Base-by-base conservation (phyloP, 2,113 vertebrate species). In the Herpetotheres cachinnans region DNA sequence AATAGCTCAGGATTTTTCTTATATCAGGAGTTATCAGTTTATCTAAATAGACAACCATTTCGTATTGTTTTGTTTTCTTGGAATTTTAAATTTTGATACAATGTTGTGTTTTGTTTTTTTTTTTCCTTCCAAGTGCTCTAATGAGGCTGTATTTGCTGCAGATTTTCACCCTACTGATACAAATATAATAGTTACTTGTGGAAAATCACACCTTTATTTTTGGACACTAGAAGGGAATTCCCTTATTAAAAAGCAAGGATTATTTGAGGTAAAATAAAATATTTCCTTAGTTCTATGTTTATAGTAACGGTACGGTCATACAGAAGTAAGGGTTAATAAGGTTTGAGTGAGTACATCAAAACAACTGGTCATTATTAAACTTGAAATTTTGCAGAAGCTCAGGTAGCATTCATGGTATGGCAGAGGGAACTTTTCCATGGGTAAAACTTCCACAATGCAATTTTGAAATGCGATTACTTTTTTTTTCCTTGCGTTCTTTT, bases 111-210 rank as follows among this genome's bases (percentile, higher is more conserved):
- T 42, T 42, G 42, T 91, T 95, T 91, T 91, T 90, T 87, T 71
- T 70, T 92, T 97, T 95, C 69, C 27, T 96, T 91, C 82, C 38
- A 97, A 99, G 99, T 99, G 99, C 95, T 99, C 99, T 86, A 99
- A 99, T 10, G 99, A 99, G 95, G 98, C 99, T 0, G 98, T 99
- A 65, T 99, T 99, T 95, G 99, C 99, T 38, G 98, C 98, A 65
- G 99, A 99, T 97, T 99, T 99, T 97, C 99, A 99, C 95, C 99
- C 99, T 50, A 99, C 99, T 32, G 99, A 99, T 98, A 99, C 99
- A 93, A 99, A 99, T 89, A 97, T 99, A 77, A 98, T 99, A 26
- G 99, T 99, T 67, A 99, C 99, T 25, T 99, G 99, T 79, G 99
- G 99, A 62, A 99, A 99, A 94, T 99, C 99, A 12, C 99, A 99